A percentile compares a stretch with the other conserved stretches of the same genome.
Evolutionary conservation across 2,113 vertebrate species (phyloP).

Genomic region (Zosterops hypoxanthus): DNA sequence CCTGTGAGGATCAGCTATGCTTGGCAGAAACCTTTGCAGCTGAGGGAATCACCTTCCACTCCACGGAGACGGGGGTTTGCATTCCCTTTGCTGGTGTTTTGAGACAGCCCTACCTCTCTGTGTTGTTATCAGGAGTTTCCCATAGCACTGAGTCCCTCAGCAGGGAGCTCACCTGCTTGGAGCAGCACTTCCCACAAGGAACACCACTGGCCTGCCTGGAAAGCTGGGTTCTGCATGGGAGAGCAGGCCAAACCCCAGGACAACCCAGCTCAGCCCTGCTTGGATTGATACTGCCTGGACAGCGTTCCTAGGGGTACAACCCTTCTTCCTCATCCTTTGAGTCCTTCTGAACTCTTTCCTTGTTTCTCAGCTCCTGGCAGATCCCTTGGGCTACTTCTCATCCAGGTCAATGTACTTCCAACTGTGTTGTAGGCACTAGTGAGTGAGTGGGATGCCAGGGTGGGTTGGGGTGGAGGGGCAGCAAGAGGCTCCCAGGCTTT

Average conservation of each 20-base stretch:
- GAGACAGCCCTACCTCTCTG: neutral
- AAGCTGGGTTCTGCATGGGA: neutral
- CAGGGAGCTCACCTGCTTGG: neutral
- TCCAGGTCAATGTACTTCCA: neutral
- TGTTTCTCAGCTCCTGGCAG: neutral
- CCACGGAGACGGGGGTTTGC: fast-evolving
- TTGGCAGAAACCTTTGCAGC: neutral
- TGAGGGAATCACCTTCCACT: neutral
- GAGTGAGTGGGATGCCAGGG: fast-evolving
- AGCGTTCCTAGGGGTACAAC: neutral
- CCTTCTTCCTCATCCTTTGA: fast-evolving
- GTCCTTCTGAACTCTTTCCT: neutral
- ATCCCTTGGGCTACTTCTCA: neutral
- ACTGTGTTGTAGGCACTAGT: neutral
- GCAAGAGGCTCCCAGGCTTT: fast-evolving
- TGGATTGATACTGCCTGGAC: neutral
- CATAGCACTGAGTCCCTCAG: neutral
- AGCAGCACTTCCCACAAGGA: neutral
- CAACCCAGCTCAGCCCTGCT: neutral
- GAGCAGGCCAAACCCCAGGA: neutral
- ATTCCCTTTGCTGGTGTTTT: neutral
- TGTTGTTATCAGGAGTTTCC: neutral
- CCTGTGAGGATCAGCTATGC: neutral
- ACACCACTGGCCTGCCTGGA: fast-evolving
- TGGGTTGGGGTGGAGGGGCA: neutral